These are phyloP conservation scores for Lynx canadensis DNA, from an alignment of 2,113 vertebrate species.

Conservation along the genomic window DNA sequence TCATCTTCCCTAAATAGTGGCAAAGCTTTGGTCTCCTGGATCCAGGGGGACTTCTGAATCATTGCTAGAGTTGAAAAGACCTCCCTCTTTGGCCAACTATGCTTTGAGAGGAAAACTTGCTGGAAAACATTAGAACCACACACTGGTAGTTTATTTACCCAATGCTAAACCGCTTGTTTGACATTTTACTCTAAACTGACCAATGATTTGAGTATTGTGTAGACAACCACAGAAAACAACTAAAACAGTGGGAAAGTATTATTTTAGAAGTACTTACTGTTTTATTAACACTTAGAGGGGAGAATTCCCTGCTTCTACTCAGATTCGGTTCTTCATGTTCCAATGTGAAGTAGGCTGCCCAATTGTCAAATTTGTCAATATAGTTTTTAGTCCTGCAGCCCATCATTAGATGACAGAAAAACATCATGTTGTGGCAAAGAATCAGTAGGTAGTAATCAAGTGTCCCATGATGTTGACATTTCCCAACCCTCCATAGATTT, in stretches of 20 bases:
- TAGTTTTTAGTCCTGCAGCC: neutral
- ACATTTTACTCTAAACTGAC: neutral
- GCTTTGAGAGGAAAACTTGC: neutral
- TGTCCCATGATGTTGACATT: neutral
- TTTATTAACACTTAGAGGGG: neutral
- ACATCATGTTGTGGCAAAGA: neutral
- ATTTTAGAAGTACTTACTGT: constrained; percentile 17
- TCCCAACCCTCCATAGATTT: neutral
- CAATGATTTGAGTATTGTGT: neutral
- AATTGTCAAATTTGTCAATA: neutral
- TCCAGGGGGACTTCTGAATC: neutral
- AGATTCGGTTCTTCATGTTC: neutral
- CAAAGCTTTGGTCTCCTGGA: neutral
- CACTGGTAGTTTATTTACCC: neutral
- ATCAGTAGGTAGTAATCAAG: constrained; percentile 18
- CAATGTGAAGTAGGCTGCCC: neutral
- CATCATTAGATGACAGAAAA: constrained; percentile 51
- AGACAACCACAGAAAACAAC: constrained; percentile 35
- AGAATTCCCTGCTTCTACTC: neutral
- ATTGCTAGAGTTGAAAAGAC: neutral
- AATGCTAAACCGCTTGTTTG: neutral
- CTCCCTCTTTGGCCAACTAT: neutral
- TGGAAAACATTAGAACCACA: constrained; percentile 36
- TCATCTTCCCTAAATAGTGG: neutral
- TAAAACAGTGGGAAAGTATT: neutral